These are phyloP conservation scores for Gracilinanus agilis DNA, from an alignment of 2,113 vertebrate genomes.

Conservation along the genomic window DNA sequence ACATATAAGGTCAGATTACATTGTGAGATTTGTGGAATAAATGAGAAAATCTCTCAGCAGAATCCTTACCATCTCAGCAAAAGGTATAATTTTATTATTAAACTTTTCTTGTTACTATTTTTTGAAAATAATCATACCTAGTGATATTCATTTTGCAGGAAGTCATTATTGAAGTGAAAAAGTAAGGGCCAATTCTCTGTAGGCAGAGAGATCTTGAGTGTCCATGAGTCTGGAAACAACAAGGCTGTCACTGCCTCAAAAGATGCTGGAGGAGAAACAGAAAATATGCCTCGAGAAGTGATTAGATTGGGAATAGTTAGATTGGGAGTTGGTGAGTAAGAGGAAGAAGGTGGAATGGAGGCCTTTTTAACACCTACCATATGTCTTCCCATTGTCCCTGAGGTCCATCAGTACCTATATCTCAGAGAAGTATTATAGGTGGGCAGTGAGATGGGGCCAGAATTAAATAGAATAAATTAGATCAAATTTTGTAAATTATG, in stretches of 20 bases:
- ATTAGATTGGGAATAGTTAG: not conserved
- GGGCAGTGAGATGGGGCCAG: too few species aligned
- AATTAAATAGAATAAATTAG: too few species aligned
- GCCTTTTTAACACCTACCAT: not conserved
- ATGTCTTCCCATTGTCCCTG: too few species aligned
- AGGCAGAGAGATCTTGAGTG: not conserved
- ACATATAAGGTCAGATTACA: not conserved
- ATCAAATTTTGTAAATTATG: not conserved
- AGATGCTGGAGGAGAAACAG: not conserved
- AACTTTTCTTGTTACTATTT: not conserved
- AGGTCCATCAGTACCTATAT: too few species aligned
- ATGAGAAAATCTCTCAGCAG: not conserved
- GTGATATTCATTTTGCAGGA: not conserved
- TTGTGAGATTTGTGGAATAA: conserved; percentile 39
- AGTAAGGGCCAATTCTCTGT: not conserved
- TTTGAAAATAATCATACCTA: not conserved
- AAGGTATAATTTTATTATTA: not conserved
- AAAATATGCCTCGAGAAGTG: not conserved
- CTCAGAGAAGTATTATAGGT: too few species aligned
- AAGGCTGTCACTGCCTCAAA: not conserved
- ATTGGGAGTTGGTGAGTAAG: not conserved
- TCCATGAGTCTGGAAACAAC: too few species aligned
- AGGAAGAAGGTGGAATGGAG: not conserved
- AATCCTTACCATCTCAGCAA: not conserved
- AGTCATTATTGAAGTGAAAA: not conserved